A percentile compares a stretch with the other conserved stretches of the same genome.
Conservation (phyloP, 1,140 invertebrate species). For the Monochamus saltuarius region DNA sequence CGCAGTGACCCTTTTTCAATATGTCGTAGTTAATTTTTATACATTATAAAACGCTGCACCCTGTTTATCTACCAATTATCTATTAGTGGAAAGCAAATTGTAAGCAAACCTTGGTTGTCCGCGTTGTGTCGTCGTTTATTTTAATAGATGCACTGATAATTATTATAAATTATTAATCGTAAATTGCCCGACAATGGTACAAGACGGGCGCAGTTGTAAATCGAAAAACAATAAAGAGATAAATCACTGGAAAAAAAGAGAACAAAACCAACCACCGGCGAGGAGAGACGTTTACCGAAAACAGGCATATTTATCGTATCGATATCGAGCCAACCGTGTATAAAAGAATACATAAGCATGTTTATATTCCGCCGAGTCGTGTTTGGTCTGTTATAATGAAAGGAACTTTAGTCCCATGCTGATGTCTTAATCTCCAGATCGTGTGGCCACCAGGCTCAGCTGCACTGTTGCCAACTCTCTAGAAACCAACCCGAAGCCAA, state of each 20-base stretch:
- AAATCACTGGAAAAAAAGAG: slow-evolving; percentile 12
- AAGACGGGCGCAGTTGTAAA: slow-evolving; percentile 6
- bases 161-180: slow-evolving; percentile 20
- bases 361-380: slow-evolving; percentile 20
- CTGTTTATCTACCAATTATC: too few relatives aligned
- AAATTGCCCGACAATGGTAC: slow-evolving; percentile 7
- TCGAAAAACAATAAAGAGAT: slow-evolving; percentile 19
- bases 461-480: too few relatives aligned
- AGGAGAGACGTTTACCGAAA: slow-evolving; percentile 16
- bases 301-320: slow-evolving; percentile 23
- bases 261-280: not conserved
- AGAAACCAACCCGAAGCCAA: too few relatives aligned
- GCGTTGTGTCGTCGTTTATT: slow-evolving; percentile 15
- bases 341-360: slow-evolving; percentile 23
- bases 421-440: slow-evolving; percentile 21
- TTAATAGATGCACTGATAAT: slow-evolving; percentile 26
- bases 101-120: too few relatives aligned
- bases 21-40: too few relatives aligned
- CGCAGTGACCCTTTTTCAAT: too few relatives aligned
- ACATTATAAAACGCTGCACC: too few relatives aligned
- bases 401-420: slow-evolving; percentile 14
- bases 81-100: too few relatives aligned
- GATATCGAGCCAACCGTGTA: slow-evolving; percentile 21
- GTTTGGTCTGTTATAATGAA: slow-evolving; percentile 22
- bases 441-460: slow-evolving; percentile 13